Evolutionary conservation across 2,797 vertebrate species (phyloP).

Genomic region (Acestrorhynchus altus): DNA sequence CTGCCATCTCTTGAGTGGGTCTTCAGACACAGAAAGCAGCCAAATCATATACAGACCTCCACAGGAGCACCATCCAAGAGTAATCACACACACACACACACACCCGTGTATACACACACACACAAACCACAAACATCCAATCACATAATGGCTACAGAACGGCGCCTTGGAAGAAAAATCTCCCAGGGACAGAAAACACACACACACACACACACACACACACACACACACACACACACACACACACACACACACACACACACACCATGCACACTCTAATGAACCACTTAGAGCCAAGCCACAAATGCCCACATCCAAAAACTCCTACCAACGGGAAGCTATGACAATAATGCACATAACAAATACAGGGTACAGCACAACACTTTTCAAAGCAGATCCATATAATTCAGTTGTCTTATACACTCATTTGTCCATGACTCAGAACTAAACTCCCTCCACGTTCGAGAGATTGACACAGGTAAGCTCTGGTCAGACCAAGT

Average conservation of each 20-base stretch:
- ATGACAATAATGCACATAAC: neutral
- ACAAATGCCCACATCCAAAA: slow-evolving; percentile 19
- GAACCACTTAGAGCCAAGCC: slow-evolving; percentile 25
- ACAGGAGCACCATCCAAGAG: slow-evolving; percentile 38
- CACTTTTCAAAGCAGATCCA: neutral
- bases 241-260: slow-evolving; percentile 18
- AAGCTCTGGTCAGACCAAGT: neutral
- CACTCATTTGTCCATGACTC: neutral
- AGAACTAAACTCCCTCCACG: neutral
- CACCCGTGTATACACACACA: neutral
- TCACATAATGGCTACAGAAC: slow-evolving; percentile 39
- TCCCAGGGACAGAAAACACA: slow-evolving; percentile 41
- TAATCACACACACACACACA: slow-evolving; percentile 33
- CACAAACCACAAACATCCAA: slow-evolving; percentile 24
- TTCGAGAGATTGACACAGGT: neutral
- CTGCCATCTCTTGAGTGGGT: neutral
- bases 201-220: slow-evolving; percentile 3
- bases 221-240: neutral
- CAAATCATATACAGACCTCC: slow-evolving; percentile 22
- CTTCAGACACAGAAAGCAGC: slow-evolving; percentile 18
- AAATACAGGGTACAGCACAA: neutral
- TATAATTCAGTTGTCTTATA: neutral
- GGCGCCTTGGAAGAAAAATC: slow-evolving; percentile 11
- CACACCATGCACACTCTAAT: neutral
- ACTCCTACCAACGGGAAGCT: neutral